Conservation (phyloP, 2,888 invertebrate species). For the Brachyptera risi region DNA sequence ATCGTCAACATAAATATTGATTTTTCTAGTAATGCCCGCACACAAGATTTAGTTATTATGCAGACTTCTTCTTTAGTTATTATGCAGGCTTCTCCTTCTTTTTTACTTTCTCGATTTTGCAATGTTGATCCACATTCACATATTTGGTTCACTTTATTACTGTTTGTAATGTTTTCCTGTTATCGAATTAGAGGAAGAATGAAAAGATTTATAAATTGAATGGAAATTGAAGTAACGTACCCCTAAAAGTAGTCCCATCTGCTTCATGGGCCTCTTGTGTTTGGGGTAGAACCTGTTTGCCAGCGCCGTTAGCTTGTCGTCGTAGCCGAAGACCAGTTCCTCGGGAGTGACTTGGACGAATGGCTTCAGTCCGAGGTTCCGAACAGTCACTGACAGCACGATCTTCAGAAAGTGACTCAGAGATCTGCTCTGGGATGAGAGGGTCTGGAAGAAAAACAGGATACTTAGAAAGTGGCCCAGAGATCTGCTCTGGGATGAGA, state of each 20-base stretch:
- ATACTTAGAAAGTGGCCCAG: constrained; percentile 58
- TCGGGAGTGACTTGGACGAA: constrained; percentile 78
- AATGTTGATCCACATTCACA: no score
- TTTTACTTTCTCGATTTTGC: no score
- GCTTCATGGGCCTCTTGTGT: constrained; percentile 70
- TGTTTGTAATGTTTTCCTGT: no score
- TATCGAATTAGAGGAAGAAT: no score
- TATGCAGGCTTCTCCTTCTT: no score
- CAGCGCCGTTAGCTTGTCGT: constrained; percentile 71
- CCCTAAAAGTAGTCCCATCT: constrained; percentile 71
- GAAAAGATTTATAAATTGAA: no score
- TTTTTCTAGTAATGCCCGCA: no score
- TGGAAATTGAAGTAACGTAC: no score
- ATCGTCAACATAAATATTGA: no score
- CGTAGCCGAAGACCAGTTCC: constrained; percentile 81
- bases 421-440: constrained; percentile 62
- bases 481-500: constrained; percentile 62
- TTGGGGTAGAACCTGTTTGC: constrained; percentile 80
- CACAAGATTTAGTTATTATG: no score
- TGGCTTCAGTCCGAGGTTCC: constrained; percentile 51
- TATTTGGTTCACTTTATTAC: no score
- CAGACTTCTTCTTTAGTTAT: no score
- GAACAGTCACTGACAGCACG: constrained; percentile 56
- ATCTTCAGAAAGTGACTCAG: constrained; percentile 59
- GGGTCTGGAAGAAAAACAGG: constrained; percentile 52